Conservation (phyloP, 2,113 vertebrate species). For the Mungos mungo region DNA sequence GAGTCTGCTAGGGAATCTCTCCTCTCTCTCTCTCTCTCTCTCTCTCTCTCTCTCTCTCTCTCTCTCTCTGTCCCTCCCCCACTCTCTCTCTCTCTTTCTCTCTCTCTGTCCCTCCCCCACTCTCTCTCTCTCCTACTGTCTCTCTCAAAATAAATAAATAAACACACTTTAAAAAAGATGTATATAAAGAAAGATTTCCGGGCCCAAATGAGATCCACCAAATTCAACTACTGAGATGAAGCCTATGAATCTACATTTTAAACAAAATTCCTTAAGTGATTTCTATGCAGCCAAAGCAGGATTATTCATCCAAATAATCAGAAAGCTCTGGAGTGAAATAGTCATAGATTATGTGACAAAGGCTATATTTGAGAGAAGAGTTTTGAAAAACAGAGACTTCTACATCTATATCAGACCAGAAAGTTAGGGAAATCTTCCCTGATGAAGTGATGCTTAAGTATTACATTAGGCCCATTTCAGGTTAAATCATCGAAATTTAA, state of each 20-base stretch:
- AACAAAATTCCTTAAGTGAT: neutral
- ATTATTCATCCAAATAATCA: neutral
- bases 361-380: neutral
- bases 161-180: too few relatives aligned
- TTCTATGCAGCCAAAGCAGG: neutral
- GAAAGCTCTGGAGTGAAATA: neutral
- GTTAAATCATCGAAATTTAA: neutral
- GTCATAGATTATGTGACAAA: neutral
- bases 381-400: neutral
- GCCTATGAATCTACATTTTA: neutral
- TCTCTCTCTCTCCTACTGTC: too few relatives aligned
- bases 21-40: too few relatives aligned
- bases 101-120: too few relatives aligned
- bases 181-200: neutral
- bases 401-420: neutral
- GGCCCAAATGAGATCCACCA: neutral
- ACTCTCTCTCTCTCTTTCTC: too few relatives aligned
- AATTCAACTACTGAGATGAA: neutral
- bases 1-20: too few relatives aligned
- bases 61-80: too few relatives aligned
- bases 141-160: too few relatives aligned
- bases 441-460: neutral
- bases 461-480: neutral
- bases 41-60: too few relatives aligned
- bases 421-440: neutral